Evolutionary conservation across 1,140 invertebrate genomes (phyloP).

Genomic region (Penaeus vannamei): DNA sequence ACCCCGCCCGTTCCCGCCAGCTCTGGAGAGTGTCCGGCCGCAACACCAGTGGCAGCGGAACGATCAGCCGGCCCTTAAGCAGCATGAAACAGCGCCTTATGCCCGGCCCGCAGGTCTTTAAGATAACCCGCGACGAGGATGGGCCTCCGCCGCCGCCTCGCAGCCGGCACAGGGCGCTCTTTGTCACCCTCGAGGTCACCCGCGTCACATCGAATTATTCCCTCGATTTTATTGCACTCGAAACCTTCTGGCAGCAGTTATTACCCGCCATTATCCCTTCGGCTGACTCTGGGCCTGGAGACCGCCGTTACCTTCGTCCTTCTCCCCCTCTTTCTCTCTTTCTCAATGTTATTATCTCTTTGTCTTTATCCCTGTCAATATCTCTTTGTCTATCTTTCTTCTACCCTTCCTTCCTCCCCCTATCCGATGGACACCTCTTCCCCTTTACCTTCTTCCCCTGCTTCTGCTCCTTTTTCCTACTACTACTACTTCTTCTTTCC

Average conservation of each 20-base stretch:
- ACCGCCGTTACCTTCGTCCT: neutral
- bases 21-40: neutral
- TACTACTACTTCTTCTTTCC: neutral
- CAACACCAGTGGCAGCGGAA: slow-evolving; percentile 26
- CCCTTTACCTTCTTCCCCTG: neutral
- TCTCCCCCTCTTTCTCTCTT: neutral
- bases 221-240: no score
- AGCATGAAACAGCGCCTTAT: neutral
- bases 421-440: neutral
- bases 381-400: neutral
- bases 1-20: neutral
- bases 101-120: slow-evolving; percentile 5
- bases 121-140: slow-evolving; percentile 19
- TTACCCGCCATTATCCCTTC: no score
- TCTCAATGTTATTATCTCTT: neutral
- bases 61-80: slow-evolving; percentile 24
- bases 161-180: neutral
- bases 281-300: neutral
- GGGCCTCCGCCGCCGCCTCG: neutral
- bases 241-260: no score
- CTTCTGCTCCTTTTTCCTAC: neutral
- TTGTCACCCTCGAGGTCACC: neutral
- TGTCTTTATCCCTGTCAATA: neutral
- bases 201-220: neutral
- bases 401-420: neutral